Evolutionary conservation across 1,140 invertebrate genomes (phyloP).

Genomic region (Orius insidiosus): DNA sequence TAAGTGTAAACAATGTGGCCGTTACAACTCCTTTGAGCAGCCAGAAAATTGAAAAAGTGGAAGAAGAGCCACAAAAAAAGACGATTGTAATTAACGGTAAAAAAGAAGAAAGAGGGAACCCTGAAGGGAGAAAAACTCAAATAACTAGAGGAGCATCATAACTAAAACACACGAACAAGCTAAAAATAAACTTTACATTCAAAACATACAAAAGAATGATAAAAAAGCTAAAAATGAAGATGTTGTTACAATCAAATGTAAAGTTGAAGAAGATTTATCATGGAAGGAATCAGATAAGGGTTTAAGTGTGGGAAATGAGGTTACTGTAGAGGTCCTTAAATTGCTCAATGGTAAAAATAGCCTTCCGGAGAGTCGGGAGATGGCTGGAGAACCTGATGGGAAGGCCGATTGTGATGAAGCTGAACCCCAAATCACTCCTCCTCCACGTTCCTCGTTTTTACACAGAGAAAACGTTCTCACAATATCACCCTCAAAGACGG

Average conservation of each 20-base stretch:
- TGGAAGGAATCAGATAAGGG: not conserved
- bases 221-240: conserved; percentile 21
- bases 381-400: conserved; percentile 63
- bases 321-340: conserved; percentile 15
- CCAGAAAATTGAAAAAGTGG: conserved; percentile 7
- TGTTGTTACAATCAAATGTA: conserved; percentile 16
- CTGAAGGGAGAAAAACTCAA: conserved; percentile 21
- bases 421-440: conserved; percentile 23
- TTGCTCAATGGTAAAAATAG: conserved; percentile 12
- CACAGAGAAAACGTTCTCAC: conserved; percentile 12
- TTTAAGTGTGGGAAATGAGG: conserved; percentile 6
- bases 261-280: not conserved
- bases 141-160: conserved; percentile 23
- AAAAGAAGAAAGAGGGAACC: conserved; percentile 10
- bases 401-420: conserved; percentile 42
- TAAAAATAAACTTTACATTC: conserved; percentile 23
- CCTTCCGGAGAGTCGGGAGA: conserved; percentile 37
- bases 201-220: conserved; percentile 14
- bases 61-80: not conserved
- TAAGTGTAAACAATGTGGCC: conserved; percentile 26
- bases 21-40: too few relatives aligned
- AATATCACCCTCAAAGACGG: too few relatives aligned
- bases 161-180: conserved; percentile 25
- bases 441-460: conserved; percentile 16
- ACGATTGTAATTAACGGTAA: conserved; percentile 8